Base-by-base conservation (phyloP, 2,797 vertebrate species). In the Gobio occitaniae region DNA sequence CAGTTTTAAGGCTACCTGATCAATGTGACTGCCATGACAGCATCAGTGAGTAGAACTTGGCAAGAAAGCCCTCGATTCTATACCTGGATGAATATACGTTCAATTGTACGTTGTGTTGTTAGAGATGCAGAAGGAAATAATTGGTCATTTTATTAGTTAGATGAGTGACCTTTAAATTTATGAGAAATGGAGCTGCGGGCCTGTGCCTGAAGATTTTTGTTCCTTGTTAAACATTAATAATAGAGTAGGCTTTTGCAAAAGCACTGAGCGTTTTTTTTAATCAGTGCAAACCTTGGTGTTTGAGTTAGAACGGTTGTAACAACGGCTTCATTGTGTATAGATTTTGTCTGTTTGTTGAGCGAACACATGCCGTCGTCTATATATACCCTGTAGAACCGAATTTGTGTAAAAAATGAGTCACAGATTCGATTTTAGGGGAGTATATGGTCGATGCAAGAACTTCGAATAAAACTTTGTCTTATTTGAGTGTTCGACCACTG, bases 331-430 rank as follows among this genome's bases (percentile, higher is more conserved):
- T 1, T 72, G 38, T 44, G 10, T 25, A 9, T 75, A 50, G 0
- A 38, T 36, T 2, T 8, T 9, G 29, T 56, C 6, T 48, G 41
- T 41, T 36, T 76, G 71, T 86, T 77, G 69, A 81, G 72, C 76
- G 41, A 54, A 78, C 89, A 90, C 93, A 96, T 97, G 94, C 96
- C 97, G 98, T 99, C 97, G 97, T 99, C 98, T 99, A 99, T 99
- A 99, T 99, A 98, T 99, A 99, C 98, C 98, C 98, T 99, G 98
- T 99, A 99, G 98, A 99, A 99, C 98, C 98, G 98, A 99, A 99
- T 99, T 98, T 99, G 98, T 99, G 98, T 99, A 96, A 96, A 97
- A 96, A 94, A 92, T 93, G 15, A 96, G 96, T 99, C 98, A 99
- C 98, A 99, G 97, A 99, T 99, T 99, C 98, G 97, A 97, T 99